Evolutionary conservation across 1,140 invertebrate genomes (phyloP).

Genomic region (Paraescarpia echinospica): DNA sequence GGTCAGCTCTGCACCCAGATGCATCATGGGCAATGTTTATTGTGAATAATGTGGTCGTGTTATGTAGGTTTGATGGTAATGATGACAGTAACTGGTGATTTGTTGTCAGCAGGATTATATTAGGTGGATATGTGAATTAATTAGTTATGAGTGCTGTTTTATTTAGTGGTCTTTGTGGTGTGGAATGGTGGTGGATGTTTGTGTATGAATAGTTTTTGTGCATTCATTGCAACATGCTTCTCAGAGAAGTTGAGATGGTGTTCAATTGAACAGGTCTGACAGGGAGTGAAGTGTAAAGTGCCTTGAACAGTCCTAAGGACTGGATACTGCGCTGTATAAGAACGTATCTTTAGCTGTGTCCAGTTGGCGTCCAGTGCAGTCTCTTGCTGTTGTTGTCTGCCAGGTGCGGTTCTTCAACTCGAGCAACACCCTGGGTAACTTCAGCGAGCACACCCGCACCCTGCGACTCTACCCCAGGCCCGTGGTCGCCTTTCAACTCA

Average conservation of each 20-base stretch:
- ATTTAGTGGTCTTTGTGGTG: neutral
- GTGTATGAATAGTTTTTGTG: too few species aligned
- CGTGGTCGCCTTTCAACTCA: slow-evolving; percentile 98
- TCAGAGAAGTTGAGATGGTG: too few species aligned
- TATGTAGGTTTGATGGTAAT: neutral
- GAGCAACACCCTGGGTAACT: slow-evolving; percentile 93
- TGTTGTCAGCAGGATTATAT: neutral
- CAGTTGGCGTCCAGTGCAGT: neutral
- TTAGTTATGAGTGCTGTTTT: neutral
- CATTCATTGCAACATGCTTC: too few species aligned
- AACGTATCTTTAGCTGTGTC: too few species aligned
- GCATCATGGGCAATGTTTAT: neutral
- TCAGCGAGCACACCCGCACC: slow-evolving; percentile 95
- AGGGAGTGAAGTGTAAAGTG: too few species aligned
- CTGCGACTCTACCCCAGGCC: slow-evolving; percentile 94
- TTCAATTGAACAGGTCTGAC: too few species aligned
- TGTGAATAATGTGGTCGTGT: neutral
- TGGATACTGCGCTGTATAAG: too few species aligned
- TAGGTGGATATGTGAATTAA: neutral
- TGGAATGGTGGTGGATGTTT: too few species aligned
- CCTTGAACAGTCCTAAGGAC: too few species aligned
- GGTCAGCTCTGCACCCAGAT: neutral
- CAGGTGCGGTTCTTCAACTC: slow-evolving; percentile 97
- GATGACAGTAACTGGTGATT: neutral
- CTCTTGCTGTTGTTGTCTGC: neutral